A percentile compares a stretch with the other conserved stretches of the same genome.
Evolutionary conservation across 2,888 invertebrate species (phyloP).

Genomic region (Cryptops parisi): DNA sequence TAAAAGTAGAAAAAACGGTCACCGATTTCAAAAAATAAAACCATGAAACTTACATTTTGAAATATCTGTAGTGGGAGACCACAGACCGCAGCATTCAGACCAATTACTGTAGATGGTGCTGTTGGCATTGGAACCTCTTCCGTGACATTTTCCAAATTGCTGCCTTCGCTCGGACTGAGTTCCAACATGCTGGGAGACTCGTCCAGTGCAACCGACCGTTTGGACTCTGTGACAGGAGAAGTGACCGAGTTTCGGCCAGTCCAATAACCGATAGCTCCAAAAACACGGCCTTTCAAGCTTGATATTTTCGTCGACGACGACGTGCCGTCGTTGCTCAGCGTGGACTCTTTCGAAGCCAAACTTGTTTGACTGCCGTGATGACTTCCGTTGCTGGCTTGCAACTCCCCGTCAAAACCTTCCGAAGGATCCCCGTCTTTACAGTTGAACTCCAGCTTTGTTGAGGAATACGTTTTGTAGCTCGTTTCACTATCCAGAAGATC

Average conservation of each 20-base stretch:
- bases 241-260: conserved; percentile 18
- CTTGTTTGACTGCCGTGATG: conserved; percentile 14
- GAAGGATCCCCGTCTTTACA: conserved; percentile 11
- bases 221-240: neutral
- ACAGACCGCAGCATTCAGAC: conserved; percentile 44
- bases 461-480: conserved; percentile 15
- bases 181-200: neutral
- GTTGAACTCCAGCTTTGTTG: conserved; percentile 17
- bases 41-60: conserved; percentile 43
- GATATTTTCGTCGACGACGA: conserved; percentile 19
- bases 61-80: conserved; percentile 80
- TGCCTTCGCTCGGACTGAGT: neutral
- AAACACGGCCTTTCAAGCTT: conserved; percentile 21
- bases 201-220: neutral
- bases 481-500: conserved; percentile 16
- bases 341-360: conserved; percentile 14
- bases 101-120: conserved; percentile 19
- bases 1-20: neutral
- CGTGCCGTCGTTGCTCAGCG: conserved; percentile 13
- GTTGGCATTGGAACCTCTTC: conserved; percentile 26
- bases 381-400: neutral
- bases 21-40: neutral
- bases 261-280: conserved; percentile 24
- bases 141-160: neutral
- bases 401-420: conserved; percentile 11